Base-by-base conservation (phyloP, 2,113 vertebrate species). In the Hypanus sabinus region DNA sequence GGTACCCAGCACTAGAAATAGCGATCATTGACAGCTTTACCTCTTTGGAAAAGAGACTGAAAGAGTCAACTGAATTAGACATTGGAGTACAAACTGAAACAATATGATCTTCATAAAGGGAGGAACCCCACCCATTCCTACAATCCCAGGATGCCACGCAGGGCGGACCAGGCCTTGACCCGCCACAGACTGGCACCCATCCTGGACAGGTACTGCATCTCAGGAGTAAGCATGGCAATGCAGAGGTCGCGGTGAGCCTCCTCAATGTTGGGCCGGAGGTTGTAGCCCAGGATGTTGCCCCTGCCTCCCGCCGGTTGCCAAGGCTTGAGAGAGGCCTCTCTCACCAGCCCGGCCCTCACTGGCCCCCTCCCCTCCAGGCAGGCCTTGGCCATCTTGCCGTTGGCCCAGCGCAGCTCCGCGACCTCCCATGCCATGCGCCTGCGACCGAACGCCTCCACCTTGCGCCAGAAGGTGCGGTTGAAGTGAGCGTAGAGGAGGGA, bases 301-400 rank as follows among this genome's bases (percentile, higher is more conserved):
- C 12, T 18, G 22, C 93, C 93, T n/a, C 55, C 30, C 55, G 96
- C 98, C 2, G 98, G 98, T 33, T 77, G 71, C 38, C 75, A 87
- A 33, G 94, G 36, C 36, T 57, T 24, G 36, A 87, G 36, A 4
- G 36, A 11, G n/a, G 36, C 20, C 18, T 94, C 57, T 10, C 38
- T 76, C 75, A 94, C 77, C 36, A 24, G 60, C 22, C n/a, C 22
- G 18, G 76, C 94, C 20, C 30, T 36, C 20, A 94, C 76, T 7
- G 77, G 38, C 2, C 94, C 77, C n/a, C 38, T 38, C 10, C 77
- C 77, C 14, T 94, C 93, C 24, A 73, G 22, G 93, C 93, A 94
- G 60, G 60, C 70, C 38, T 70, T 10, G 5, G 20, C 93, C 60
- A 94, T 27, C 93, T 27, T 38, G 33, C 22, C 65, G 24, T 94